Evolutionary conservation across 2,113 vertebrate species (phyloP).

Genomic region (Cavia aperea): DNA sequence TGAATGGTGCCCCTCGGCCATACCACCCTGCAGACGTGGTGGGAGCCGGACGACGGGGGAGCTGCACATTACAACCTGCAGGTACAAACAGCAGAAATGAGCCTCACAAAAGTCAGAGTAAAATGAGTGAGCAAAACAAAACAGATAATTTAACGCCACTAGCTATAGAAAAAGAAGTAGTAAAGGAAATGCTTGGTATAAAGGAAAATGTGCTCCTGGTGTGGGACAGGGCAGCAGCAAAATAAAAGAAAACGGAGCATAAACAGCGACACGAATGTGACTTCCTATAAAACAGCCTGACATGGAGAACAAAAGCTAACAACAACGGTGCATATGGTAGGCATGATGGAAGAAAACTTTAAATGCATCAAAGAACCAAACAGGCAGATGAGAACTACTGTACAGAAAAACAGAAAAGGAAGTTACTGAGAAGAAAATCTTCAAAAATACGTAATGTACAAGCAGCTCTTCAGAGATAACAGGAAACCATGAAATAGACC

Average conservation of each 20-base stretch:
- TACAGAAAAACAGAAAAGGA: background rate
- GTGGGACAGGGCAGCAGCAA: background rate
- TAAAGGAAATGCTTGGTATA: background rate
- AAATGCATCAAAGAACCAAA: background rate
- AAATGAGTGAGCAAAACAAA: background rate
- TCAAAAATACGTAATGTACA: background rate
- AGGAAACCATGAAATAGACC: background rate
- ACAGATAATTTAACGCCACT: background rate
- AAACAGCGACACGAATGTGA: background rate
- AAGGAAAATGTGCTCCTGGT: background rate
- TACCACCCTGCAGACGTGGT: too few relatives aligned
- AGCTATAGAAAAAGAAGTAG: background rate
- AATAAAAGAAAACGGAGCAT: too few relatives aligned
- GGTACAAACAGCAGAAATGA: background rate
- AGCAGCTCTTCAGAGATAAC: background rate
- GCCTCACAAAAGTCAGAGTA: background rate
- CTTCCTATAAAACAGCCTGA: background rate
- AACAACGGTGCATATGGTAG: fast-evolving
- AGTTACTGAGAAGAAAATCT: background rate
- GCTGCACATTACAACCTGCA: too few relatives aligned
- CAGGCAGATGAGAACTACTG: background rate
- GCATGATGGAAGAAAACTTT: background rate
- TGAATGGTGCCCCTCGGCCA: too few relatives aligned
- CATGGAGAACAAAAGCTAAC: background rate
- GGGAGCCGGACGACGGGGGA: too few relatives aligned